Base-by-base conservation (phyloP, 2,888 invertebrate genomes). In the Cerastoderma edule region DNA sequence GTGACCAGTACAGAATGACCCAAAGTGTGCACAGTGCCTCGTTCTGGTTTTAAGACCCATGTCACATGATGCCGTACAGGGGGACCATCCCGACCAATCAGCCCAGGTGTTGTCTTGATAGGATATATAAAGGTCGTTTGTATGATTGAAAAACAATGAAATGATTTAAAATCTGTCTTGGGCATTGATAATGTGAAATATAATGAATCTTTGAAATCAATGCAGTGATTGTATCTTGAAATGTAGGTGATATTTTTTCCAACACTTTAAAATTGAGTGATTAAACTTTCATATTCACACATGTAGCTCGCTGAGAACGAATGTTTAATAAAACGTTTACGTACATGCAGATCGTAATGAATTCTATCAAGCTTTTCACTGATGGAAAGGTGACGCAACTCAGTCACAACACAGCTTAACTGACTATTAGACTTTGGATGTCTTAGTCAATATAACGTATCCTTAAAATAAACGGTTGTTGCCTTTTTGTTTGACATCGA, bases 11-110 rank as follows among this genome's bases (percentile, higher is more conserved):
- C 60, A 60, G 8, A 24, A 10, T 16, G 13, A 10, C 24, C 60
- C 33, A 24, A 33, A 60, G 2, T 19, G 50, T 50, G 50, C 5
- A 33, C 60, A 60, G 24, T 24, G 27, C 39, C 60, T 35, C 0
- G 60, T 60, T n/a, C 60, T 60, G 19, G 60, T 60, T 39, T 33
- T 60, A 8, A 39, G 22, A 2, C 60, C 60, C 24, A 13, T 60
- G 16, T 33, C 60, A 39, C 60, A 60, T 22, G 60, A 39, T 24
- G 33, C 33, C 5, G 60, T 33, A 39, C 60, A 60, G 4, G 3
- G 22, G 8, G 60, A 60, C 60, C 60, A 60, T 3, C 24, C 6
- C 19, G 60, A 60, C 60, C 60, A 60, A 24, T 33, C 39, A 13
- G 39, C 10, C 60, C 60, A 60, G 5, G 35, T 39, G 24, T 60